Conservation (phyloP, 2,888 invertebrate genomes). For the Drosophila incognita region DNA sequence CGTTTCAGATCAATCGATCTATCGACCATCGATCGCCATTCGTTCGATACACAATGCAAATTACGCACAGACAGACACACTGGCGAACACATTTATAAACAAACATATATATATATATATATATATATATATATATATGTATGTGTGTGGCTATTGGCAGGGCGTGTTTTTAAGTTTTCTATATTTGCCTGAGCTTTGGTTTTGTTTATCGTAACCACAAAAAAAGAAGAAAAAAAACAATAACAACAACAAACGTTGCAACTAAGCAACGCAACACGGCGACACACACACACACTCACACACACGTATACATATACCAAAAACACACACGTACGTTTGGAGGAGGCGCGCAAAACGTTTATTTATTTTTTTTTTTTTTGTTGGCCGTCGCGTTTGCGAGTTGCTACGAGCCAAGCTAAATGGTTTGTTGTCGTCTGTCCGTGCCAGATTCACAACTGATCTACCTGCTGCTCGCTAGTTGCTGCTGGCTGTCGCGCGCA, state of each 20-base stretch:
- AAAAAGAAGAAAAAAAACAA: slow-evolving; percentile 24
- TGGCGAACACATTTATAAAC: slow-evolving; percentile 16
- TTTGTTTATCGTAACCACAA: slow-evolving; percentile 40
- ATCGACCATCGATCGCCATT: slow-evolving; percentile 49
- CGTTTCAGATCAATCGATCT: slow-evolving; percentile 39
- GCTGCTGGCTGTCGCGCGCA: slow-evolving; percentile 61
- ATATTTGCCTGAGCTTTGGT: slow-evolving; percentile 28
- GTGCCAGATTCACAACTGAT: slow-evolving; percentile 85
- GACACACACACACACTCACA: slow-evolving; percentile 36
- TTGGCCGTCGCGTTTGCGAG: slow-evolving; percentile 38
- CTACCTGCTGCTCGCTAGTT: slow-evolving; percentile 78
- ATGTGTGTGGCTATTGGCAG: slow-evolving; percentile 10
- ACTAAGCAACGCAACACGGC: slow-evolving; percentile 47
- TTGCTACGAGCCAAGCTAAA: slow-evolving; percentile 64
- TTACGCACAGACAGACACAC: slow-evolving; percentile 24
- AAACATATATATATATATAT: slow-evolving; percentile 7
- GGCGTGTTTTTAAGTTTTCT: slow-evolving; percentile 47
- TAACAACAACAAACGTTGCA: slow-evolving; percentile 50
- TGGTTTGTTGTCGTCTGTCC: slow-evolving; percentile 80
- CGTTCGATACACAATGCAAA: slow-evolving; percentile 48
- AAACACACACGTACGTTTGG: slow-evolving; percentile 40
- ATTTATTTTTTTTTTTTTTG: slow-evolving; percentile 28
- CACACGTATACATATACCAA: slow-evolving; percentile 19
- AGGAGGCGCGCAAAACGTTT: slow-evolving; percentile 60
- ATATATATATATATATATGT: not conserved